These are phyloP conservation scores for Odontomyia ornata DNA, from an alignment of 2,888 invertebrate genomes.

Conservation along the genomic window DNA sequence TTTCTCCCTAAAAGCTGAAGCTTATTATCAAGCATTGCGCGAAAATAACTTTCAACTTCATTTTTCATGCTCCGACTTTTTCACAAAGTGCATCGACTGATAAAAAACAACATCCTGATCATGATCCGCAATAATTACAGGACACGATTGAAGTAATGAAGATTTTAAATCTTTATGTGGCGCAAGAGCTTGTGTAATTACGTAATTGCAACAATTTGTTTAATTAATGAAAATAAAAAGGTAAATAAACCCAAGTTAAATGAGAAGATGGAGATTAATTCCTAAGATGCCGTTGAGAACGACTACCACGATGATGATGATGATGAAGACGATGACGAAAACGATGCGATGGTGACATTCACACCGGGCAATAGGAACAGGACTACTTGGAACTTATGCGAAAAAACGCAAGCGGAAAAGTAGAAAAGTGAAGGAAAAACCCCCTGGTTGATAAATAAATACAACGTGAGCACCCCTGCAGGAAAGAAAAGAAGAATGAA, in stretches of 20 bases:
- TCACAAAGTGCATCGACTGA: too few species aligned
- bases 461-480: not conserved
- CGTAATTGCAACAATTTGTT: constrained; percentile 45
- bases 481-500: not conserved
- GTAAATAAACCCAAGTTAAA: constrained; percentile 31
- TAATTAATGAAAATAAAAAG: constrained; percentile 41
- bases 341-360: constrained; percentile 10
- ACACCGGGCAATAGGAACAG: not conserved
- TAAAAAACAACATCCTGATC: too few species aligned
- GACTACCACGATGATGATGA: too few species aligned
- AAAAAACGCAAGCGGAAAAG: not conserved
- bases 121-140: constrained; percentile 16
- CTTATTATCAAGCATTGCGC: too few species aligned
- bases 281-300: not conserved
- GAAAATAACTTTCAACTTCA: too few species aligned
- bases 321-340: too few species aligned
- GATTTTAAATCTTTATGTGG: constrained; percentile 41
- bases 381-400: not conserved
- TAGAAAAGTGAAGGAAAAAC: not conserved
- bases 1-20: too few species aligned
- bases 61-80: too few species aligned
- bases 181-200: constrained; percentile 36
- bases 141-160: constrained; percentile 34
- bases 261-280: constrained; percentile 29
- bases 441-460: not conserved